Evolutionary conservation across 2,797 vertebrate species (phyloP).

Genomic region (Babyrousa celebensis): DNA sequence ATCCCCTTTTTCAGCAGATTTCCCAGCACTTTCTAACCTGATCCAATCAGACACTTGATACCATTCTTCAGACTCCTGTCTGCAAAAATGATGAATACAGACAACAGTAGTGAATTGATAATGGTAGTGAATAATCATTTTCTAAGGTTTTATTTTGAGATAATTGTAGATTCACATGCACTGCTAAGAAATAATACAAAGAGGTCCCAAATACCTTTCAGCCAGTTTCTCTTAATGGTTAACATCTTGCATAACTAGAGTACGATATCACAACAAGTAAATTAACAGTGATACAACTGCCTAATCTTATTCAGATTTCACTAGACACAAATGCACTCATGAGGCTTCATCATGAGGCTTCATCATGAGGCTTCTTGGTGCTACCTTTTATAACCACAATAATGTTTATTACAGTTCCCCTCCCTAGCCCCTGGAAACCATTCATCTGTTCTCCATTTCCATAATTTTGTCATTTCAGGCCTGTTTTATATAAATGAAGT

Average conservation of each 20-base stretch:
- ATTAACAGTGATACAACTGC: neutral
- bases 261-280: constrained; percentile 29
- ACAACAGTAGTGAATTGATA: neutral
- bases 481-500: neutral
- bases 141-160: neutral
- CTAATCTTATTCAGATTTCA: neutral
- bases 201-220: neutral
- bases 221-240: neutral
- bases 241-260: neutral
- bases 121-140: neutral
- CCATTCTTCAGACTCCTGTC: neutral
- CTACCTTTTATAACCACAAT: neutral
- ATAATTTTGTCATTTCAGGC: constrained; percentile 10
- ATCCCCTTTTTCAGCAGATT: neutral
- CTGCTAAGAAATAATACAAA: neutral
- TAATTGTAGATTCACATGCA: constrained; percentile 12
- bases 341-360: neutral
- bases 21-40: neutral
- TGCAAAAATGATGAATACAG: neutral
- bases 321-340: neutral
- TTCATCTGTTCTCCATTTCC: neutral
- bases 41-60: neutral
- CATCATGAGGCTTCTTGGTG: neutral
- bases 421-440: neutral
- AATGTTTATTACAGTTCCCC: neutral